These are phyloP conservation scores for Nephrocerus scutellatus DNA, from an alignment of 2,888 invertebrate genomes.

Conservation along the genomic window DNA sequence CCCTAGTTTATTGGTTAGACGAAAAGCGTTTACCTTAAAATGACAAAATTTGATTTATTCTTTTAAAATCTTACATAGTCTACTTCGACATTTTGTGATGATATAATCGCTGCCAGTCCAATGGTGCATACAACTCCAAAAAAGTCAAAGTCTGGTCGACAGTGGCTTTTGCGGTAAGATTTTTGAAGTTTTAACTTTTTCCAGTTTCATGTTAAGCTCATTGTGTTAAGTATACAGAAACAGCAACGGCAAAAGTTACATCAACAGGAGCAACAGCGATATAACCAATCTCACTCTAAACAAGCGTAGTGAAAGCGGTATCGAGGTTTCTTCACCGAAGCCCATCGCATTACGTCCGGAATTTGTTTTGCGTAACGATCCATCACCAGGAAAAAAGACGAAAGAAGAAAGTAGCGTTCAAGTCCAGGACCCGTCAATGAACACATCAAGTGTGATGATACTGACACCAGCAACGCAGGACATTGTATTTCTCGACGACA, in stretches of 20 bases:
- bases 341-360: background rate
- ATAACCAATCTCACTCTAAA: background rate
- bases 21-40: conserved; percentile 9
- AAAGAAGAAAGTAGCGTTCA: background rate
- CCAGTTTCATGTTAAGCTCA: background rate
- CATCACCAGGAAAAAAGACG: background rate
- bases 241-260: conserved; percentile 26
- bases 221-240: conserved; percentile 31
- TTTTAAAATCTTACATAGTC: conserved; percentile 11
- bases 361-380: background rate
- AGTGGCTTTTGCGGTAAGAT: conserved; percentile 30
- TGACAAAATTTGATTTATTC: background rate
- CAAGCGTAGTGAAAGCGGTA: background rate
- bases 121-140: conserved; percentile 24
- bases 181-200: conserved; percentile 2
- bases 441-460: conserved; percentile 32
- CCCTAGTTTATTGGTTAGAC: conserved; percentile 4
- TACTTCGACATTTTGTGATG: conserved; percentile 27
- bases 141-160: conserved; percentile 25
- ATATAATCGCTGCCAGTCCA: conserved; percentile 37
- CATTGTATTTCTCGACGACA: conserved; percentile 40
- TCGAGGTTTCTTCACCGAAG: conserved; percentile 2
- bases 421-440: background rate
- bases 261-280: conserved; percentile 2
- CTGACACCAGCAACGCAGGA: conserved; percentile 40